Conservation (phyloP, 2,888 invertebrate species). For the Drosophila rellima region DNA sequence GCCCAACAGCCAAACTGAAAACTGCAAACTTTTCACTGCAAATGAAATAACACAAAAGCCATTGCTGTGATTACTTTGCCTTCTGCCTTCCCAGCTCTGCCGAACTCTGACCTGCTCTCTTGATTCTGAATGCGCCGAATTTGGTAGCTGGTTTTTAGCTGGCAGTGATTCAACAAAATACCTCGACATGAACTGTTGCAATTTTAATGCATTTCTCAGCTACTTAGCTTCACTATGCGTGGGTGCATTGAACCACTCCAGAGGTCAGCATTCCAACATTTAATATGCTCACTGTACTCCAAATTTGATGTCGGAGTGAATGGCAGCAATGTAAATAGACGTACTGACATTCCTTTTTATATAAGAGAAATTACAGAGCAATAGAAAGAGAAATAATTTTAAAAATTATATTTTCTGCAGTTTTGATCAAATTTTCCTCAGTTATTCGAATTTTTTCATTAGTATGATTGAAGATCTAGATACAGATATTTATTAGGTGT, state of each 20-base stretch:
- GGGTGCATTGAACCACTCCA: constrained; percentile 45
- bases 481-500: no score
- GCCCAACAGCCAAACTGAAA: constrained; percentile 68
- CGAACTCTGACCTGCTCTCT: neutral
- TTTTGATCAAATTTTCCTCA: no score
- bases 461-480: no score
- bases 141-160: constrained; percentile 5
- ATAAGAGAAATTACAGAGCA: neutral
- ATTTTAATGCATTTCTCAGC: constrained; percentile 70
- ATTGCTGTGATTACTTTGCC: constrained; percentile 75
- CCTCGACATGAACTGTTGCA: constrained; percentile 66
- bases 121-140: constrained; percentile 2
- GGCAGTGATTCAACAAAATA: constrained; percentile 57
- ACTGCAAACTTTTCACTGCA: constrained; percentile 59
- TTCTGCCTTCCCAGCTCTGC: constrained; percentile 1
- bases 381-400: no score
- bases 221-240: constrained; percentile 58
- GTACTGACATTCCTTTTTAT: neutral
- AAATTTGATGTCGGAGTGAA: neutral
- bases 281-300: constrained; percentile 1
- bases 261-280: constrained; percentile 16
- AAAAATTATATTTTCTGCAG: no score
- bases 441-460: no score
- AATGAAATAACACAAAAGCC: constrained; percentile 76
- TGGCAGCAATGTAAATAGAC: neutral